phyloP scores from a whole-genome alignment of 2,113 vertebrate genomes.

The Cichladusa arquata region DNA sequence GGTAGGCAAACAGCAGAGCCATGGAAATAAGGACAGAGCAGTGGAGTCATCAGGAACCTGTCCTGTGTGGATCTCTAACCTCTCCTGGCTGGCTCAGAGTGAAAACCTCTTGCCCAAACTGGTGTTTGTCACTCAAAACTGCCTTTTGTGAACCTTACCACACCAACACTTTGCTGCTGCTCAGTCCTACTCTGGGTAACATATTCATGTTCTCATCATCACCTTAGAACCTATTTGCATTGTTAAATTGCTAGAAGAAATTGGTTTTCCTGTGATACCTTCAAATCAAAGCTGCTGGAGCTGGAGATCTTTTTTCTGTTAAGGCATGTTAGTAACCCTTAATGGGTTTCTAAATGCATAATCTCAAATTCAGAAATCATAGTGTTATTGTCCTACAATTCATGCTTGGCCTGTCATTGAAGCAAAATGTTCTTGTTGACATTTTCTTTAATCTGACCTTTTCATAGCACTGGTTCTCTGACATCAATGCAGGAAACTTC shows the following conservation, averaged over 20 bases:
- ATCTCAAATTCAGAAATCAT: background rate
- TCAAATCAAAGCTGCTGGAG: background rate
- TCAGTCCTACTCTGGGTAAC: background rate
- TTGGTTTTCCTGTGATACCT: background rate
- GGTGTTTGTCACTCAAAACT: background rate
- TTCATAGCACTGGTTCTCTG: background rate
- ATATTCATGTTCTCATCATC: background rate
- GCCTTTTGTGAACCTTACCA: background rate
- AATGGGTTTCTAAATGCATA: background rate
- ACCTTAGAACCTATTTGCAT: slow-evolving; percentile 2
- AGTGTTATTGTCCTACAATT: background rate
- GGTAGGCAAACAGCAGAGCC: background rate
- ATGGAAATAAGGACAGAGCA: background rate
- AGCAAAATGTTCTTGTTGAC: background rate
- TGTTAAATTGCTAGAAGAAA: background rate
- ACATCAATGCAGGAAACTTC: background rate
- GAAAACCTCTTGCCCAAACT: background rate
- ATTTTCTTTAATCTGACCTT: background rate
- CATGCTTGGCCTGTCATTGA: background rate
- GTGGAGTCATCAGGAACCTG: background rate
- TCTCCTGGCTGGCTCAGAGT: background rate
- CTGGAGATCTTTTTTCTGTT: background rate
- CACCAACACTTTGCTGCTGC: background rate
- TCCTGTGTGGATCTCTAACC: background rate
- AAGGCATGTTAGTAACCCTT: background rate